Percentiles rank a stretch among this genome's conserved stretches.
Conservation (phyloP, 2,113 vertebrate species). For the Benthochromis sp. region DNA sequence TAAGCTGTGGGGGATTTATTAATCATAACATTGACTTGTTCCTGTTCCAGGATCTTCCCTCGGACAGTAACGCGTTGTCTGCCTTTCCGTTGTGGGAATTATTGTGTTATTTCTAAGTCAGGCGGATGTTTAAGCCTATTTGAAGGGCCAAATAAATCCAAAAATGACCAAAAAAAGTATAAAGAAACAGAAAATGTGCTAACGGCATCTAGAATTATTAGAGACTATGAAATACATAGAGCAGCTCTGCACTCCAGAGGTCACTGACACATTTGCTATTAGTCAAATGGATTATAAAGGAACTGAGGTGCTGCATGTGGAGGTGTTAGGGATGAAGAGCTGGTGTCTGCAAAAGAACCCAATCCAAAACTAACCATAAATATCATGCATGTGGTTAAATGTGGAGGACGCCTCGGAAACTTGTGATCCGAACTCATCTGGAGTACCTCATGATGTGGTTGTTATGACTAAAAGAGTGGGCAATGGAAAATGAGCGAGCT, state of each 20-base stretch:
- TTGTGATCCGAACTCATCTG: background rate
- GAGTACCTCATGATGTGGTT: background rate
- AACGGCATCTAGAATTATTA: background rate
- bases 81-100: constrained; percentile 20
- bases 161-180: background rate
- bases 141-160: constrained; percentile 9
- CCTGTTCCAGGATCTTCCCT: constrained; percentile 20
- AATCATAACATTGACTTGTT: constrained; percentile 40
- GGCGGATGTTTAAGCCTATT: constrained; percentile 25
- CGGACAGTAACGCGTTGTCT: background rate
- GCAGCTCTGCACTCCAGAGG: background rate
- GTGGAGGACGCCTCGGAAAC: background rate
- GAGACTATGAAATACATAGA: background rate
- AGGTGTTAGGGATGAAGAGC: background rate
- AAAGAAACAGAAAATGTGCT: background rate
- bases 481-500: background rate
- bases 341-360: background rate
- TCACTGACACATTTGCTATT: background rate
- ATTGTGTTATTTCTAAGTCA: constrained; percentile 1
- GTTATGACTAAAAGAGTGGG: background rate
- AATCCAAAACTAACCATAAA: background rate
- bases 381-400: background rate
- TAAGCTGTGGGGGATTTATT: constrained; percentile 27
- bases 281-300: background rate
- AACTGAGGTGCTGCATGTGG: background rate